Conservation (phyloP, 2,888 invertebrate genomes). For the Bruchidius siliquastri region DNA sequence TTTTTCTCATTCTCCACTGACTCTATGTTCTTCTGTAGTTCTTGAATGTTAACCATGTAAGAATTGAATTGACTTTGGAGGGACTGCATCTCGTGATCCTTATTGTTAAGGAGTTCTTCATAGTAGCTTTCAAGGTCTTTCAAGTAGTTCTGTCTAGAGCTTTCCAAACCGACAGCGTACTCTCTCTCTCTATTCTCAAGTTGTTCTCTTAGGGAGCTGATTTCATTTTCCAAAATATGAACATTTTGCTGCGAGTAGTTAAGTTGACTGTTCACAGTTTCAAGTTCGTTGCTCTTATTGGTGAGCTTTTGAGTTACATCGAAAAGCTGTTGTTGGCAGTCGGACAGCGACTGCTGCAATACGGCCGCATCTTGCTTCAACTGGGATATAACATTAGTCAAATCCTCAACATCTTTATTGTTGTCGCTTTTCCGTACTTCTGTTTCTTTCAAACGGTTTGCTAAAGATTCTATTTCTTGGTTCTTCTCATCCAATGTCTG, state of each 20-base stretch:
- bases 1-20: conserved; percentile 10
- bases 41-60: conserved; percentile 16
- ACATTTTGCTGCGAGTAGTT: conserved; percentile 20
- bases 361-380: conserved; percentile 18
- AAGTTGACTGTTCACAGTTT: conserved; percentile 20
- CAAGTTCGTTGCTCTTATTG: conserved; percentile 20
- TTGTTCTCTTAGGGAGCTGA: conserved; percentile 14
- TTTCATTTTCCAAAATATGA: conserved; percentile 22
- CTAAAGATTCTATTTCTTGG: conserved; percentile 16
- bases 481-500: conserved; percentile 25
- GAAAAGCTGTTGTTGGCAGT: conserved; percentile 22
- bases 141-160: conserved; percentile 19
- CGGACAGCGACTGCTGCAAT: conserved; percentile 19
- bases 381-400: conserved; percentile 27
- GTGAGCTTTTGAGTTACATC: conserved; percentile 18
- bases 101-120: conserved; percentile 33
- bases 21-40: conserved; percentile 1
- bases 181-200: conserved; percentile 21
- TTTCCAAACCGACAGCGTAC: conserved; percentile 18
- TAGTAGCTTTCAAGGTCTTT: conserved; percentile 29
- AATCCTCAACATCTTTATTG: conserved; percentile 28
- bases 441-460: conserved; percentile 22
- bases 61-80: conserved; percentile 30
- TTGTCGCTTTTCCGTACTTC: conserved; percentile 25
- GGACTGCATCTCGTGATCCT: conserved; percentile 35